phyloP scores from a whole-genome alignment of 1,140 invertebrate species.

The Zaprionus gabonicus region DNA sequence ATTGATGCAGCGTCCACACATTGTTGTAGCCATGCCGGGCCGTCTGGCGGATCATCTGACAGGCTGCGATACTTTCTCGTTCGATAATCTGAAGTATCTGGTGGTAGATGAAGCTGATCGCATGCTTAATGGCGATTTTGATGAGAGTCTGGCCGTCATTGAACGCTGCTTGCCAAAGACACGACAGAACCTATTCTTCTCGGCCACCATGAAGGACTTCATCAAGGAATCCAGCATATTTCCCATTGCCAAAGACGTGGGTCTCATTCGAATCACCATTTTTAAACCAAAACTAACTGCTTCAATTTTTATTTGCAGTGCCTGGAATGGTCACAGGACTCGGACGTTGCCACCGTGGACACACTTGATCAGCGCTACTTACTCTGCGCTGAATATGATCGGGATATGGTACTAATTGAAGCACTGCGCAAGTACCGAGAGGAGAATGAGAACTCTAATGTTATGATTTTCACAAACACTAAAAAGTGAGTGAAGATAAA shows the following conservation, averaged over 20 bases:
- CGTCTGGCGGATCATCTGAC: conserved; percentile 94
- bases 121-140: conserved; percentile 92
- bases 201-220: conserved; percentile 96
- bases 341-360: conserved; percentile 91
- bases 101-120: conserved; percentile 97
- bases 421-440: conserved; percentile 91
- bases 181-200: conserved; percentile 95
- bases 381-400: conserved; percentile 94
- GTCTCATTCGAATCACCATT: background rate
- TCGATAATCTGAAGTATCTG: conserved; percentile 93
- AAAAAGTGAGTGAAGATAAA: conserved; percentile 90
- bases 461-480: conserved; percentile 97
- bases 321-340: conserved; percentile 87
- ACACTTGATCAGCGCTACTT: conserved; percentile 95
- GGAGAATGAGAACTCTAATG: conserved; percentile 90
- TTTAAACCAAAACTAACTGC: background rate
- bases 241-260: conserved; percentile 74
- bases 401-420: conserved; percentile 97
- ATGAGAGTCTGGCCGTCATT: conserved; percentile 93
- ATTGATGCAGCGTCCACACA: conserved; percentile 94
- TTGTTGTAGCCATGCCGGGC: conserved; percentile 97
- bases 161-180: conserved; percentile 91
- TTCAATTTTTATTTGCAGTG: conserved; percentile 43
- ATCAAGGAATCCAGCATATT: conserved; percentile 85
- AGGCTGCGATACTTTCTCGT: conserved; percentile 92